A percentile compares a stretch with the other conserved stretches of the same genome.
Evolutionary conservation across 2,797 vertebrate species (phyloP).

Genomic region (Alcedo atthis): DNA sequence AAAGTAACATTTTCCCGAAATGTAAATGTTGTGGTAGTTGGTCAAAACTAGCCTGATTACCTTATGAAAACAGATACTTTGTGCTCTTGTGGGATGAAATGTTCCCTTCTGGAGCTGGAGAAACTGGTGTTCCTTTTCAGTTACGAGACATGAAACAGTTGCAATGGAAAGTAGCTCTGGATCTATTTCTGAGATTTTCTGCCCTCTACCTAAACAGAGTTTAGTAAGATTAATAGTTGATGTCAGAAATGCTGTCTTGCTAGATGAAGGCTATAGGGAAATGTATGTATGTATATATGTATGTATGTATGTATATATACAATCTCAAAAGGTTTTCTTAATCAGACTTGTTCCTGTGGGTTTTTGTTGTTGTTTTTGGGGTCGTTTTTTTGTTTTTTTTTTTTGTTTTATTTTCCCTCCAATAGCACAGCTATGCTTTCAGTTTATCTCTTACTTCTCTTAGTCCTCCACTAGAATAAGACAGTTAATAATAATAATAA

Average conservation of each 20-base stretch:
- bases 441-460: not conserved
- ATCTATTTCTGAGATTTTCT: not conserved
- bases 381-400: not conserved
- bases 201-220: not conserved
- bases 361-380: too few species aligned
- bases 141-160: not conserved
- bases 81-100: constrained; percentile 1
- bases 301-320: too few species aligned
- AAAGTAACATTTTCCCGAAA: constrained; percentile 19
- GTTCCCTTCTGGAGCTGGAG: constrained; percentile 29
- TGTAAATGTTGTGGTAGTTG: not conserved
- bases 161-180: not conserved
- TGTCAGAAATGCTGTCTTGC: not conserved
- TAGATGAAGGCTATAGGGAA: not conserved
- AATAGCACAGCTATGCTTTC: not conserved
- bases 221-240: not conserved
- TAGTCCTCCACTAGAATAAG: not conserved
- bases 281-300: not conserved
- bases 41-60: not conserved
- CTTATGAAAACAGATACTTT: not conserved
- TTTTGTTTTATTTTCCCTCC: too few species aligned
- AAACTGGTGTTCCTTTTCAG: not conserved
- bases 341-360: too few species aligned
- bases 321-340: not conserved
- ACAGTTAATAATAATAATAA: not conserved